phyloP scores from a whole-genome alignment of 2,797 vertebrate species.

The Micrastur ruficollis region DNA sequence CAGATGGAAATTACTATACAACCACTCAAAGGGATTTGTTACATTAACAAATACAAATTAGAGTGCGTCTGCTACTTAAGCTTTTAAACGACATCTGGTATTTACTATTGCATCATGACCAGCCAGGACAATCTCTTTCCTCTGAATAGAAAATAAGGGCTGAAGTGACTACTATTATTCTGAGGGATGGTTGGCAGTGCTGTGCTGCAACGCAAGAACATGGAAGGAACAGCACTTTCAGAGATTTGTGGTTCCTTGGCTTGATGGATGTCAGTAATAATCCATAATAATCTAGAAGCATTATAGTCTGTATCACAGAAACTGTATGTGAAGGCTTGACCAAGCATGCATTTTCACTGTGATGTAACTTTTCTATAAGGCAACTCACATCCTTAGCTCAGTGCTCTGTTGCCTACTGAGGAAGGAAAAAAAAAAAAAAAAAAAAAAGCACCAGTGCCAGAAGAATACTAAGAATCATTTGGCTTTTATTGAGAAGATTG shows the following conservation, averaged over 20 bases:
- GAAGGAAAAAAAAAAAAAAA: background rate
- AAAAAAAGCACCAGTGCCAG: background rate
- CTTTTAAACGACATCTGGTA: conserved; percentile 34
- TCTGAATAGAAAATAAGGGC: background rate
- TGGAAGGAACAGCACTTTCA: background rate
- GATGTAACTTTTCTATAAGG: background rate
- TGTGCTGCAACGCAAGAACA: background rate
- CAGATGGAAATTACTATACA: conserved; percentile 39
- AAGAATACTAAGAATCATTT: background rate
- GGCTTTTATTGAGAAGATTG: background rate
- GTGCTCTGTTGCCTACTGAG: background rate
- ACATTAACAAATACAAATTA: conserved; percentile 41
- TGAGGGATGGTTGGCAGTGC: background rate
- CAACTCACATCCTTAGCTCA: background rate
- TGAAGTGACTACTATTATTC: background rate
- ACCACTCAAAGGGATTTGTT: conserved; percentile 21
- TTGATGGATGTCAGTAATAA: background rate
- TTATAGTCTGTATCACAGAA: background rate
- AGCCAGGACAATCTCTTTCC: background rate
- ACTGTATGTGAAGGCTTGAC: background rate
- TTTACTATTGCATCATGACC: conserved; percentile 3
- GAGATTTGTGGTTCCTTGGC: background rate
- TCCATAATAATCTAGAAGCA: background rate
- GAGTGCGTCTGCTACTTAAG: background rate
- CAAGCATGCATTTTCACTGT: no score